A percentile compares a stretch with the other conserved stretches of the same genome.
Evolutionary conservation across 1,140 invertebrate species (phyloP).

Genomic region (Pollicipes pollicipes): DNA sequence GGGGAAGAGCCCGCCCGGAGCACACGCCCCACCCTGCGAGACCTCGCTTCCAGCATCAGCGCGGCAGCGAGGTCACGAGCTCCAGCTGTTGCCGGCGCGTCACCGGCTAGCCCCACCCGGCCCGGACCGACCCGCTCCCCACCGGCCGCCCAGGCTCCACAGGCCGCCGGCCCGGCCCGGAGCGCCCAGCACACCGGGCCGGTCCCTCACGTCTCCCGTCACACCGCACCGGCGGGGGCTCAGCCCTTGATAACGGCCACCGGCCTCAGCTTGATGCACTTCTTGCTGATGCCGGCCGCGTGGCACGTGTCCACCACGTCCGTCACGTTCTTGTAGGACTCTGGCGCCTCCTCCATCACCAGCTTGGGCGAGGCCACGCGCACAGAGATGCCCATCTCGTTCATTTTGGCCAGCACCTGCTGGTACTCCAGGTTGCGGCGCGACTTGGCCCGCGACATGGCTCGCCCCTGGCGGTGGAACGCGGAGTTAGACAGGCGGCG

Average conservation of each 20-base stretch:
- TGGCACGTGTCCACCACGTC: slow-evolving; percentile 99
- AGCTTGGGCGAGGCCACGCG: slow-evolving; percentile 96
- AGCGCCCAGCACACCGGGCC: background rate
- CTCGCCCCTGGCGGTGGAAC: slow-evolving; percentile 55
- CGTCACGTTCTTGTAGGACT: slow-evolving; percentile 99
- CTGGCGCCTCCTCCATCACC: slow-evolving; percentile 99
- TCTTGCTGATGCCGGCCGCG: slow-evolving; percentile 89
- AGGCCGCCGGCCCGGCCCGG: background rate
- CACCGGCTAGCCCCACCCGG: background rate
- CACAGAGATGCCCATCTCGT: slow-evolving; percentile 87
- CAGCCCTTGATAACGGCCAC: slow-evolving; percentile 98
- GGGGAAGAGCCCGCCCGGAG: too few species aligned
- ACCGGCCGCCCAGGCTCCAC: too few species aligned
- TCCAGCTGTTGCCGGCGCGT: too few species aligned
- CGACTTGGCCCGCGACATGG: slow-evolving; percentile 91
- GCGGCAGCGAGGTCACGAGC: too few species aligned
- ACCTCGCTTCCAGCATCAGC: too few species aligned
- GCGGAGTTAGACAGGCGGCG: too few species aligned
- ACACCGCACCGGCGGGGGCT: slow-evolving; percentile 18
- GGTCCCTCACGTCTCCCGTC: background rate
- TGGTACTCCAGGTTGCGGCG: slow-evolving; percentile 86
- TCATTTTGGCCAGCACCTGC: slow-evolving; percentile 68
- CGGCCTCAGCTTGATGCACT: slow-evolving; percentile 89
- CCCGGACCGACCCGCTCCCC: background rate
- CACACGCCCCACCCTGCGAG: too few species aligned